Base-by-base conservation (phyloP, 1,140 invertebrate species). In the Drosophila subpulchrella region DNA sequence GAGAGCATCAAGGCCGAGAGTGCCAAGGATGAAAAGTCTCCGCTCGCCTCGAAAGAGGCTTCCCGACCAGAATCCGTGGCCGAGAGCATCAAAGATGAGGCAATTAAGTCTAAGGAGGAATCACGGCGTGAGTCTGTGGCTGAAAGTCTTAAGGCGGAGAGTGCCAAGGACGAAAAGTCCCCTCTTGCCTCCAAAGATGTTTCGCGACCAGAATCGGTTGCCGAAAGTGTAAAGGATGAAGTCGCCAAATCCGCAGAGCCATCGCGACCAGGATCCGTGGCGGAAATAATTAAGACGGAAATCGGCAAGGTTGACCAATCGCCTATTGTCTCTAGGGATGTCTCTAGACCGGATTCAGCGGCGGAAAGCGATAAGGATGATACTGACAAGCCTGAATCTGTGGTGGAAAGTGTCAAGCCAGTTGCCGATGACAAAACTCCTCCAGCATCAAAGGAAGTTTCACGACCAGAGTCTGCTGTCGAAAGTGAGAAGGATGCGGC, bases 51-150 rank as follows among this genome's bases (percentile, higher is more conserved):
- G 0, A 60, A 57, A 36, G 68, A 68, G 38, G 12, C 36, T 0
- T 78, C 75, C 11, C 34, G 68, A 6, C 57, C 60, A 15, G 51
- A 12, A 11, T 83, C 81, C 3, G 66, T 78, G 1, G 53, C 41
- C 0, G 68, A 72, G 51, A 63, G 58, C 7, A 47, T 57, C 13
- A 58, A 73, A 5, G 72, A 46, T 6, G 61, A 73, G 10, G 15
- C 58, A 0, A 50, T 47, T 0, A 46, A 50, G 8, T 60, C 57
- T 0, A 78, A 73, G 51, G 67, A 75, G 4, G n/a, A 42, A 15
- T 78, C 72, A 6, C 42, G 73, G 13, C 67, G 68, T 3, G 68
- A 67, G 24, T 86, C 84, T 8, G 54, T 79, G 7, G 67, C 65
- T 1, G 68, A 80, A 8, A 67, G 46, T 36, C 1, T 13, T 0